Conservation (phyloP, 2,113 vertebrate species). For the Entelurus aequoreus region DNA sequence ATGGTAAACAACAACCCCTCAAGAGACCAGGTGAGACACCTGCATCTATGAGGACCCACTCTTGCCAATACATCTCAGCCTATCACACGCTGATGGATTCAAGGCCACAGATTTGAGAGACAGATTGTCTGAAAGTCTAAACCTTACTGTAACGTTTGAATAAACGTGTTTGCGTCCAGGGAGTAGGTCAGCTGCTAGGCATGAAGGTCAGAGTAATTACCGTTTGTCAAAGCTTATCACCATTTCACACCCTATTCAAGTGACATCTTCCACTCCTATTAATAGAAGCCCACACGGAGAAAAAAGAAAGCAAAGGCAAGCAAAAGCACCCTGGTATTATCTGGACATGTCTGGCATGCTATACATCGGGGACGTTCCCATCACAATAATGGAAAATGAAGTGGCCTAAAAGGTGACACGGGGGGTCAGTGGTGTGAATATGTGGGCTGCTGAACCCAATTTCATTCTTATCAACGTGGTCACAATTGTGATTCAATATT, state of each 20-base stretch:
- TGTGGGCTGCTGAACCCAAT: conserved; percentile 11
- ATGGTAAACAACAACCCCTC: too few species aligned
- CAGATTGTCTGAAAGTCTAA: conserved; percentile 14
- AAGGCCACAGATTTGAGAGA: conserved; percentile 19
- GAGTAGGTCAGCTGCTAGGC: conserved; percentile 32
- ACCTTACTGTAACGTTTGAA: conserved; percentile 15
- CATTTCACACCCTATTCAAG: conserved; percentile 27
- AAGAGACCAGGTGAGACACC: too few species aligned
- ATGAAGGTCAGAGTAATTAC: conserved; percentile 41
- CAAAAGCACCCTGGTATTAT: conserved; percentile 14
- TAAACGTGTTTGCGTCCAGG: conserved; percentile 28
- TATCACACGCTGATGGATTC: conserved; percentile 22
- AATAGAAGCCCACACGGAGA: conserved; percentile 9
- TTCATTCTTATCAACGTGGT: conserved; percentile 38
- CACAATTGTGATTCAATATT: conserved; percentile 21
- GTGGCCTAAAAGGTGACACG: not conserved
- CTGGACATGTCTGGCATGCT: conserved; percentile 7
- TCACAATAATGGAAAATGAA: conserved; percentile 18
- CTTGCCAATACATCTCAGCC: conserved; percentile 4
- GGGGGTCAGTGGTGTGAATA: conserved; percentile 13
- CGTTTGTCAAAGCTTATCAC: conserved; percentile 45
- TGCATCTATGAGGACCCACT: not conserved
- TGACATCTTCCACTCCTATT: conserved; percentile 14
- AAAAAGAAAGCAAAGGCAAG: conserved; percentile 12
- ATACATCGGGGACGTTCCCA: conserved; percentile 1